Conservation (phyloP, 2,888 invertebrate genomes). For the Apotomis capreana region DNA sequence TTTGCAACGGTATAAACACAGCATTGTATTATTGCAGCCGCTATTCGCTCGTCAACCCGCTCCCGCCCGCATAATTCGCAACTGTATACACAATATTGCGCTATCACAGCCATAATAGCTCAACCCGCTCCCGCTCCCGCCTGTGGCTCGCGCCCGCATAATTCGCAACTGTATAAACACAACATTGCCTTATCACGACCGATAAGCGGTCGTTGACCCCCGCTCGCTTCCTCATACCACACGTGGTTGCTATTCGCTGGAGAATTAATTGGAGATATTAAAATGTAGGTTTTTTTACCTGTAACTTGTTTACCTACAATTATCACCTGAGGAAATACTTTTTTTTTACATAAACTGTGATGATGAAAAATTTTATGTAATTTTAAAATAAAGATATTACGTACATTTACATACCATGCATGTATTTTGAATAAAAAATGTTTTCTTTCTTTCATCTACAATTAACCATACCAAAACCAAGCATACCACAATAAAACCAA, state of each 20-base stretch:
- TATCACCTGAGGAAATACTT: too few relatives aligned
- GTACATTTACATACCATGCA: too few relatives aligned
- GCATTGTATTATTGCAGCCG: conserved; percentile 61
- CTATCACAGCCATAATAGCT: conserved; percentile 57
- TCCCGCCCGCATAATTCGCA: conserved; percentile 39
- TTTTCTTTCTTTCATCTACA: too few relatives aligned
- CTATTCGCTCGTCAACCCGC: background rate
- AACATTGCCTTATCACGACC: conserved; percentile 65
- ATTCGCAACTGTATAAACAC: conserved; percentile 56
- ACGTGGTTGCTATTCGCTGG: conserved; percentile 49
- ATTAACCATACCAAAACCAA: too few relatives aligned
- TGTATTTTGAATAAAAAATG: too few relatives aligned
- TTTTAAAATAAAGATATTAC: too few relatives aligned
- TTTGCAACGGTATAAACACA: conserved; percentile 57
- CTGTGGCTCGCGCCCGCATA: conserved; percentile 39
- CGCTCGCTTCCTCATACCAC: conserved; percentile 55
- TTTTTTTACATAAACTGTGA: too few relatives aligned
- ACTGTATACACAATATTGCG: conserved; percentile 61
- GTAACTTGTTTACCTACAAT: too few relatives aligned
- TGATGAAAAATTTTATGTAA: too few relatives aligned
- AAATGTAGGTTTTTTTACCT: too few relatives aligned
- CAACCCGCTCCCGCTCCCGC: conserved; percentile 33
- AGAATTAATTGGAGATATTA: background rate
- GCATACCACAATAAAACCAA: too few relatives aligned
- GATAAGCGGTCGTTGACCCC: conserved; percentile 68